Conservation (phyloP, 1,140 invertebrate genomes). For the Oryctes rhinoceros region DNA sequence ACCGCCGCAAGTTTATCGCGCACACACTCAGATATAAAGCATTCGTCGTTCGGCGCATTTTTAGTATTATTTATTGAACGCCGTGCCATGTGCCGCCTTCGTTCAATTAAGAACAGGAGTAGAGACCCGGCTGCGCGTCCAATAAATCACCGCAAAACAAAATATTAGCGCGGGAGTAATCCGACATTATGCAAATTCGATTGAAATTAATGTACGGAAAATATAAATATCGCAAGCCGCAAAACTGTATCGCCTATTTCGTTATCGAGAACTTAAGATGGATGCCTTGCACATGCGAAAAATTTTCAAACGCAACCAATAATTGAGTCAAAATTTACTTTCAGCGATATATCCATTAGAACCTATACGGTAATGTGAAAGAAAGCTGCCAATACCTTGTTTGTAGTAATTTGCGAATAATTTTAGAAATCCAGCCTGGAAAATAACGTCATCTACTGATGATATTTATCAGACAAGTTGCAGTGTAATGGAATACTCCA, state of each 20-base stretch:
- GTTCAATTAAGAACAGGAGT: constrained; percentile 30
- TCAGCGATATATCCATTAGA: too few species aligned
- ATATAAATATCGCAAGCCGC: constrained; percentile 21
- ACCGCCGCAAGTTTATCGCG: constrained; percentile 21
- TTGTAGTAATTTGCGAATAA: too few species aligned
- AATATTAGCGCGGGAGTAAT: constrained; percentile 27
- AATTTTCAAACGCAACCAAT: too few species aligned
- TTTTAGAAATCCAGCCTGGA: too few species aligned
- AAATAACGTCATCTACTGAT: too few species aligned
- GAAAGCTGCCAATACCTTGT: too few species aligned
- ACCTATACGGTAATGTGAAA: too few species aligned
- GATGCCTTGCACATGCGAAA: too few species aligned
- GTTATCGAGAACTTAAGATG: background rate
- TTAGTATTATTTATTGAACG: constrained; percentile 26
- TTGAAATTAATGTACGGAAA: constrained; percentile 39
- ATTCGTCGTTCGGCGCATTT: constrained; percentile 19
- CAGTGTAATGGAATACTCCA: too few species aligned
- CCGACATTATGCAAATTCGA: constrained; percentile 38
- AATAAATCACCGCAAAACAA: constrained; percentile 37
- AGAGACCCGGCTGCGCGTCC: constrained; percentile 21
- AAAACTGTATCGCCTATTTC: background rate
- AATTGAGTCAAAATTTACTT: too few species aligned
- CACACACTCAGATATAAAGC: constrained; percentile 23
- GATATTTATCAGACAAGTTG: too few species aligned
- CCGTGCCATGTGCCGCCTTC: constrained; percentile 29